A percentile compares a stretch with the other conserved stretches of the same genome.
These are phyloP conservation scores for Pangasius macronema DNA, from an alignment of 2,797 vertebrate genomes.

Conservation along the genomic window DNA sequence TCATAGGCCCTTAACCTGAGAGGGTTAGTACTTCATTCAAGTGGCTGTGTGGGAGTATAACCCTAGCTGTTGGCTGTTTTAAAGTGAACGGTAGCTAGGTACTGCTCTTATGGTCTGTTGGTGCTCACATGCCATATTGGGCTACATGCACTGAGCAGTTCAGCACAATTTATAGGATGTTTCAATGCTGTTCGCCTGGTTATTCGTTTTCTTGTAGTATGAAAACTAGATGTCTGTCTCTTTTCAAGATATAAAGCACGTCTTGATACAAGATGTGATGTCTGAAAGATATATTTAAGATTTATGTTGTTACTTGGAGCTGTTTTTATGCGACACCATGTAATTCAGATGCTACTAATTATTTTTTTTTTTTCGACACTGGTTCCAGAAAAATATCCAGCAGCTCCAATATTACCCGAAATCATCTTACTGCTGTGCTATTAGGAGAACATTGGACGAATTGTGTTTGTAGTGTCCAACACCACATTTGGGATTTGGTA, in stretches of 20 bases:
- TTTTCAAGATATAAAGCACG: not conserved
- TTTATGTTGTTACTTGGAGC: conserved; percentile 1
- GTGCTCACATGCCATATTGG: conserved; percentile 20
- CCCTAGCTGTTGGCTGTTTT: conserved; percentile 6
- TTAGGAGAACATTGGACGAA: not conserved
- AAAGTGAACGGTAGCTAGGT: conserved; percentile 11
- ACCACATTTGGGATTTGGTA: not conserved
- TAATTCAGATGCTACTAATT: not conserved
- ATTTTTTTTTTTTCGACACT: not conserved
- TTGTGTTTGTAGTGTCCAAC: not conserved
- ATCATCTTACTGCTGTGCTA: not conserved
- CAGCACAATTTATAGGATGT: conserved; percentile 27
- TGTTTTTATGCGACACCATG: not conserved
- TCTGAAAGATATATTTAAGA: conserved; percentile 13
- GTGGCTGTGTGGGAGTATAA: not conserved
- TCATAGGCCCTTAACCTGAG: not conserved
- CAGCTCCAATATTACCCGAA: not conserved
- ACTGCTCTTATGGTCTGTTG: not conserved
- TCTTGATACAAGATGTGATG: conserved; percentile 5
- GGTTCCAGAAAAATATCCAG: conserved; percentile 8
- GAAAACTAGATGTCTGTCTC: not conserved
- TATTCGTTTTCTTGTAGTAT: not conserved
- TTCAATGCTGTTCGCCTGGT: conserved; percentile 1
- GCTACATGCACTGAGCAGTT: conserved; percentile 35
- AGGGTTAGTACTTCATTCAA: conserved; percentile 34